A percentile compares a stretch with the other conserved stretches of the same genome.
These are phyloP conservation scores for Odontophorus gujanensis DNA, from an alignment of 2,113 vertebrate genomes.

Conservation along the genomic window DNA sequence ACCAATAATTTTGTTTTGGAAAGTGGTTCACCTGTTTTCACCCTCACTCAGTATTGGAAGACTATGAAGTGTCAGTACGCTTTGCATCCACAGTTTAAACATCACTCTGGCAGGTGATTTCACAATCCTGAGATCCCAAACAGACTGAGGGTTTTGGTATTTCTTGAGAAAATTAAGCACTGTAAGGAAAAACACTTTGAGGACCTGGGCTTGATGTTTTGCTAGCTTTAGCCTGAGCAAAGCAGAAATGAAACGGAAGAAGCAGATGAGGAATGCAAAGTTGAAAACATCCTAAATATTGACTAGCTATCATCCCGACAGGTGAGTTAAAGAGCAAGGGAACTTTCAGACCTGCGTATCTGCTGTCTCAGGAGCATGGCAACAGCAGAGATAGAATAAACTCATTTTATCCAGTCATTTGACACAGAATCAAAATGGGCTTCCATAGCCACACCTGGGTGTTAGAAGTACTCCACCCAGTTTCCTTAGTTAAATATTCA, in stretches of 20 bases:
- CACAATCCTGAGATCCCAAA: background rate
- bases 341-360: conserved; percentile 27
- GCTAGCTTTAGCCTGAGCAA: background rate
- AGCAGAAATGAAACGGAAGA: conserved; percentile 4
- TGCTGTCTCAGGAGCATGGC: conserved; percentile 58
- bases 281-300: background rate
- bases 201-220: background rate
- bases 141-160: background rate
- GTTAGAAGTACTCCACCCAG: conserved; percentile 65
- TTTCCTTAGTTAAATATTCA: conserved; percentile 67
- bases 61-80: background rate
- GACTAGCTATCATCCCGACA: background rate
- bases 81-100: background rate
- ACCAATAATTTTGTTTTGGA: background rate
- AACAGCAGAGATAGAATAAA: conserved; percentile 43
- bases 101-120: background rate
- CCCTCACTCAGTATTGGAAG: background rate
- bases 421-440: conserved; percentile 62
- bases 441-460: conserved; percentile 59
- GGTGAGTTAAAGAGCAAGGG: background rate
- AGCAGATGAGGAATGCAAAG: background rate
- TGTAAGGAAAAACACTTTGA: background rate
- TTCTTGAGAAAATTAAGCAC: conserved; percentile 16
- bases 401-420: conserved; percentile 55
- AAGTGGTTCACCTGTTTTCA: background rate